Base-by-base conservation (phyloP, 2,113 vertebrate species). In the Hippocampus mohnikei region DNA sequence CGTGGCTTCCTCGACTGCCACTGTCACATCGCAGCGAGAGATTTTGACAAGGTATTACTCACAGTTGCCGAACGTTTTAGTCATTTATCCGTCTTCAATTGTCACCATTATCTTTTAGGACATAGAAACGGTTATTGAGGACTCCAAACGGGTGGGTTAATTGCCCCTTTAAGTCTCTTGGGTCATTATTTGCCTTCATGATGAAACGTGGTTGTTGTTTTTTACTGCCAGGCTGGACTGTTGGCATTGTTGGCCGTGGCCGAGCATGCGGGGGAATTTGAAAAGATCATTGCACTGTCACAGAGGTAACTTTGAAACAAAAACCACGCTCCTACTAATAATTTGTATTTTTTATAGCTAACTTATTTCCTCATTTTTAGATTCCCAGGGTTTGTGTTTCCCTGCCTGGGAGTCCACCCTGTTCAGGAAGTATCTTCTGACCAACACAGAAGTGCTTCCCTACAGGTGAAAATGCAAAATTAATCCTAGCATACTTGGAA, bases 331-430 rank as follows among this genome's bases (percentile, higher is more conserved):
- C 10, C 2, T 0, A 37, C 5, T 37, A 6, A 6, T 37, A 6
- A 37, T 33, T 61, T 37, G 0, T 37, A 6, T 25, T 61, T 65
- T 33, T 29, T 2, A 33, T 18, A 25, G 33, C 6, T 16, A 13
- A 5, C 48, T 0, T 1, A 13, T n/a, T 48, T 13, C 37, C 25
- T 23, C 41, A 7, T 44, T 20, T 42, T 18, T 7, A 98, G 96
- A 48, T 95, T 95, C 71, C 84, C 90, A 3, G 93, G 93, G 18
- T 95, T 97, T 75, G 87, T 98, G 23, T 87, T 93, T 58, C 94
- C 96, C 0, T 98, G 95, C 74, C 87, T 98, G 60, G 97, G 96
- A 66, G 90, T 99, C 68, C 97, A 99, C 71, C 96, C 97, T 0
- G 88, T 99, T 56, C 97, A 98, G 33, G 92, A 88, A 16, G 70